These are phyloP conservation scores for Pygoscelis antarcticus DNA, from an alignment of 2,113 vertebrate species.

Conservation along the genomic window DNA sequence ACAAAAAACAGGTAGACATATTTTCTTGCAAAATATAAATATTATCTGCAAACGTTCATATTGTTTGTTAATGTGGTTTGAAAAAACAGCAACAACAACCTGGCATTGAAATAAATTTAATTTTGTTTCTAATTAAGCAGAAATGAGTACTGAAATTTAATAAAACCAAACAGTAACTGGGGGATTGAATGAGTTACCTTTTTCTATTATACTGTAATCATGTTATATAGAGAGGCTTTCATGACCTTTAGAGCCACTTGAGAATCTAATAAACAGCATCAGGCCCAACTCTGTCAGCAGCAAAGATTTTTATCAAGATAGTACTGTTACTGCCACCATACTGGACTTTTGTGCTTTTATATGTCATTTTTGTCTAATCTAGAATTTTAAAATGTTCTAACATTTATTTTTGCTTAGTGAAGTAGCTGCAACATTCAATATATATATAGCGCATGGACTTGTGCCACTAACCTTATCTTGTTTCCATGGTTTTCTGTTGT, in stretches of 20 bases:
- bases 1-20: background rate
- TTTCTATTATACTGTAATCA: slow-evolving; percentile 3
- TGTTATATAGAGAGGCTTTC: background rate
- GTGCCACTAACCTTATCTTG: slow-evolving; percentile 39
- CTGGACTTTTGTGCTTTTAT: background rate
- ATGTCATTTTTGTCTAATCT: background rate
- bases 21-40: background rate
- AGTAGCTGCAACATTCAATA: background rate
- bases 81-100: background rate
- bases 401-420: slow-evolving; percentile 44
- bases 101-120: background rate
- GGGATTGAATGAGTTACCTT: background rate
- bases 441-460: slow-evolving; percentile 27
- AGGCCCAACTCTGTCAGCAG: slow-evolving; percentile 4
- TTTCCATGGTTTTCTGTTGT: slow-evolving; percentile 64
- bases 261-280: slow-evolving; percentile 12
- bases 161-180: background rate
- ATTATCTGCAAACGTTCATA: background rate
- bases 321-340: background rate
- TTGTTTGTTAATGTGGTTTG: background rate
- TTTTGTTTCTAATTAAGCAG: slow-evolving; percentile 34
- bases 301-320: slow-evolving; percentile 21
- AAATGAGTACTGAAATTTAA: slow-evolving; percentile 21
- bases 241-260: slow-evolving; percentile 33
- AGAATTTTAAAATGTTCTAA: background rate